Base-by-base conservation (phyloP, 2,888 invertebrate genomes). In the Incurvaria masculella region DNA sequence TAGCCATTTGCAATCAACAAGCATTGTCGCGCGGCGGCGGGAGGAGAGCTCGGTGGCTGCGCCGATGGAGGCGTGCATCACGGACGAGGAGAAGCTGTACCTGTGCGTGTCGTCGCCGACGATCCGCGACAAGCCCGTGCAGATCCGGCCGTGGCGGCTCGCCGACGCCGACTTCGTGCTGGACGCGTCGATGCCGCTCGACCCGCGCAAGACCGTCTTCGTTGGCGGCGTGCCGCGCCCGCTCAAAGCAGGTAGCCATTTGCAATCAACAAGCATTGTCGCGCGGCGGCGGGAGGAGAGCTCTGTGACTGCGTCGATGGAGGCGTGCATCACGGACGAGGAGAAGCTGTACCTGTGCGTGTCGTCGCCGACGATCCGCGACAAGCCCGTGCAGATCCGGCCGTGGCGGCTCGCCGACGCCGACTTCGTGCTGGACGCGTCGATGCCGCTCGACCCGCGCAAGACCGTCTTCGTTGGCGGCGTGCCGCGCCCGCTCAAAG, bases 401-500 rank as follows among this genome's bases (percentile, higher is more conserved):
- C 97, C 97, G 51, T 98, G 97, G 97, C 86, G 94, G 65, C 81
- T 98, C 58, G 94, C 94, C 53, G 97, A 98, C 73, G 97, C 97
- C 0, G 97, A 98, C 74, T 98, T 95, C 72, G 97, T 98, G 52
- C 82, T 97, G 62, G 96, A 98, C 76, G 97, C 96, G 14, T 93
- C 94, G 59, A 94, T 97, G 89, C 94, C 96, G 17, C 81, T 98
- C 49, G 98, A 99, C 73, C 97, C 97, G 38, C 84, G 98, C 56
- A 97, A 97, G 80, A 99, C 99, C 1, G 98, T 99, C 45, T 99
- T 99, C 78, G 99, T 99, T 43, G 99, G 99, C 5, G 98, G 98
- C 4, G 98, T 98, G 47, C 99, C 99, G n/a, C 88, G 99, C 55
- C 99, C 99, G 1, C 80, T 99, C 21, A 94, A 97, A 80, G 98